A percentile compares a stretch with the other conserved stretches of the same genome.
phyloP scores from a whole-genome alignment of 1,140 invertebrate species.

The Meloidogyne hapla region DNA sequence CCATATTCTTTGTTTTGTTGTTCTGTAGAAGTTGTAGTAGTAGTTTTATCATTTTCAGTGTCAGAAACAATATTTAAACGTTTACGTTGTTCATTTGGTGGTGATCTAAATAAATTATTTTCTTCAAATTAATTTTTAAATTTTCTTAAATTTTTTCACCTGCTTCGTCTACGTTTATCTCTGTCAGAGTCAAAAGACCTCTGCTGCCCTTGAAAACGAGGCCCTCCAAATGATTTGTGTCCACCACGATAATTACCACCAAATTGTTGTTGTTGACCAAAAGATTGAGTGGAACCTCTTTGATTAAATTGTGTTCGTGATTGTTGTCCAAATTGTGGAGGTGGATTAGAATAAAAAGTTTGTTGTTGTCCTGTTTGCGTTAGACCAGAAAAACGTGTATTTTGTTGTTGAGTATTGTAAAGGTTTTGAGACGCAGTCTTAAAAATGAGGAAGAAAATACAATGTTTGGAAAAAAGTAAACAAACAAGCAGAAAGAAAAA shows the following conservation, averaged over 20 bases:
- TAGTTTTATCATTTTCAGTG: slow-evolving; percentile 1
- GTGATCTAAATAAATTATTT: slow-evolving; percentile 7
- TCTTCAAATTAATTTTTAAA: not conserved
- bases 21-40: not conserved
- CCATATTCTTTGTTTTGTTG: not conserved
- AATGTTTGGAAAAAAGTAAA: too few relatives aligned
- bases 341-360: not conserved
- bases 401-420: not conserved
- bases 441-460: not conserved
- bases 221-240: slow-evolving; percentile 14
- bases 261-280: slow-evolving; percentile 17
- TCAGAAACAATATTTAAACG: slow-evolving; percentile 14
- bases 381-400: not conserved
- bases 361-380: slow-evolving; percentile 2
- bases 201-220: not conserved
- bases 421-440: not conserved
- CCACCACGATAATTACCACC: not conserved
- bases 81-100: slow-evolving; percentile 10
- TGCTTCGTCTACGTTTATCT: slow-evolving; percentile 18
- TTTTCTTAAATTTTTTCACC: not conserved
- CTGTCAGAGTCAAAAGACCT: slow-evolving; percentile 1
- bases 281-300: not conserved
- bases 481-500: too few relatives aligned
- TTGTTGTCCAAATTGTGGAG: not conserved
- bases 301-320: not conserved